Percentiles rank a stretch among this genome's conserved stretches.
phyloP scores from a whole-genome alignment of 2,113 vertebrate genomes.

The Illadopsis cleaveri region DNA sequence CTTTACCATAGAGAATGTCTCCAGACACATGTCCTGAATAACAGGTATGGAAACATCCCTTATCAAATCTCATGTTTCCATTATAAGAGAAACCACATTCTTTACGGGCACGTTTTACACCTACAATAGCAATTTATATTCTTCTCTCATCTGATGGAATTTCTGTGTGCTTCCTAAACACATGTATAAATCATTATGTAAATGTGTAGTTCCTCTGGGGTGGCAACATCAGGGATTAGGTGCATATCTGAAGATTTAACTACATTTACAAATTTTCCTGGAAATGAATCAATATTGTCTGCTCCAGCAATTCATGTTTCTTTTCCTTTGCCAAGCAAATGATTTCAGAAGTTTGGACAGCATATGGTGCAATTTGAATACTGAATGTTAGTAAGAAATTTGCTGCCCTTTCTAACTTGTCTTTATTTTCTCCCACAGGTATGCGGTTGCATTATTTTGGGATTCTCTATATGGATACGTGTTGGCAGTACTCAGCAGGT shows the following conservation, averaged over 20 bases:
- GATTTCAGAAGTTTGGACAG: slow-evolving; percentile 9
- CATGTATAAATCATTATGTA: slow-evolving; percentile 33
- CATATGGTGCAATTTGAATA: neutral
- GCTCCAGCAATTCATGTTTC: neutral
- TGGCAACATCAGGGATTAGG: slow-evolving; percentile 1
- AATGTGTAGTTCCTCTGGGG: neutral
- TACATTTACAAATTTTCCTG: slow-evolving; percentile 11
- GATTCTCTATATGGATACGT: slow-evolving; percentile 82
- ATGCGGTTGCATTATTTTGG: slow-evolving; percentile 83
- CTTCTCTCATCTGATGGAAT: neutral
- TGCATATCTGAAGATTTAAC: slow-evolving; percentile 31
- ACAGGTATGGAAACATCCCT: neutral
- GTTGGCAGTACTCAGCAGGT: slow-evolving; percentile 64
- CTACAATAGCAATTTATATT: neutral
- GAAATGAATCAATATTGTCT: neutral
- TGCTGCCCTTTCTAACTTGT: neutral
- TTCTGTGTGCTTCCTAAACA: slow-evolving; percentile 10
- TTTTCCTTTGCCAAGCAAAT: slow-evolving; percentile 24
- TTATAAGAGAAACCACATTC: neutral
- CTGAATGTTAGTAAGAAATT: neutral
- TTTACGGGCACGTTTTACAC: neutral
- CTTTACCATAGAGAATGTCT: neutral
- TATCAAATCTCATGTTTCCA: neutral
- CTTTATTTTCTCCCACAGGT: slow-evolving; percentile 68
- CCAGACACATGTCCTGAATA: neutral